Evolutionary conservation across 2,888 invertebrate species (phyloP).

Genomic region (Smittia aterrima): DNA sequence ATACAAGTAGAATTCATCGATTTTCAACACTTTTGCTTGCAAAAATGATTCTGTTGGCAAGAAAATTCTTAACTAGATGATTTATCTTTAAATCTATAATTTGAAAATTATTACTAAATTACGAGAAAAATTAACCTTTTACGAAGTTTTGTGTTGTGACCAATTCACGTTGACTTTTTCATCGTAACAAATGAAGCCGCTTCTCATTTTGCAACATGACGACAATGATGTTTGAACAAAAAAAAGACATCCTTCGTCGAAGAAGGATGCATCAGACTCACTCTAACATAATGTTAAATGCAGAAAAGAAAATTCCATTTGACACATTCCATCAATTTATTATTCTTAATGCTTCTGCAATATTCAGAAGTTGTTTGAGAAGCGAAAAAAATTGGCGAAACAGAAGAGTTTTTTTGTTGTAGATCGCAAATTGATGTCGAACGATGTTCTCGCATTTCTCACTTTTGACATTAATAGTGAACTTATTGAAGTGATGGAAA

Average conservation of each 20-base stretch:
- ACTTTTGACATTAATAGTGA: neutral
- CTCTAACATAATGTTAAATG: neutral
- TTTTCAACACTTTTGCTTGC: too few species aligned
- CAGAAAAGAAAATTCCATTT: neutral
- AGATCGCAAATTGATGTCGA: slow-evolving; percentile 16
- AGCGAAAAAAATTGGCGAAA: neutral
- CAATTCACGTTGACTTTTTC: too few species aligned
- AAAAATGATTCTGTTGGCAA: too few species aligned
- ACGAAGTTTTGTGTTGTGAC: too few species aligned
- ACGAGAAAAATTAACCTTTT: too few species aligned
- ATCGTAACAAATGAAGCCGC: slow-evolving; percentile 15
- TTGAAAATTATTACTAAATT: too few species aligned
- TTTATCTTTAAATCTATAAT: too few species aligned
- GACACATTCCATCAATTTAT: slow-evolving; percentile 25
- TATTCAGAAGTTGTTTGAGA: neutral
- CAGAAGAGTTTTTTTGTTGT: neutral
- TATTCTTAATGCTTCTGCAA: slow-evolving; percentile 5
- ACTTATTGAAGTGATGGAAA: neutral
- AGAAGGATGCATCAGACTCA: neutral
- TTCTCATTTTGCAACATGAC: neutral
- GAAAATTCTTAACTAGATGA: too few species aligned
- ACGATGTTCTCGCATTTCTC: neutral
- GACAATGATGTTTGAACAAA: neutral
- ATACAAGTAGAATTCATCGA: too few species aligned
- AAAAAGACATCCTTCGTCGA: too few species aligned